Percentiles rank a stretch among this genome's conserved stretches.
Evolutionary conservation across 64 coral and sea anemone genomes (phyloP).

Genomic region (Dendrophyllia cribrosa): DNA sequence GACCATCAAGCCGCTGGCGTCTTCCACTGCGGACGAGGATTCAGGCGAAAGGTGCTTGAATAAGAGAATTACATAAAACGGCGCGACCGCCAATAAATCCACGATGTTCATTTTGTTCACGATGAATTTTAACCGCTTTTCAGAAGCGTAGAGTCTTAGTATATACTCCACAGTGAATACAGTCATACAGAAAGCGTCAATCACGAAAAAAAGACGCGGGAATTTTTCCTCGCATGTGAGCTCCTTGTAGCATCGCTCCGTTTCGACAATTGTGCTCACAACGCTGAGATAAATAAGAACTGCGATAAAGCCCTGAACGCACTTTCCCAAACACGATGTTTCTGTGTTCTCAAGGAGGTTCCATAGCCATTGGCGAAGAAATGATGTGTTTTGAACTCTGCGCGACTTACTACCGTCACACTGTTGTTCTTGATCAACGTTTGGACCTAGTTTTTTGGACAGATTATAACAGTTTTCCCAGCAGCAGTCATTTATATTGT

Average conservation of each 20-base stretch:
- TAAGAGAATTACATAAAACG: conserved; percentile 71
- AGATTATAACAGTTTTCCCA: conserved; percentile 50
- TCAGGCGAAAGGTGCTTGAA: neutral
- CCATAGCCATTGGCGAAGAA: conserved; percentile 55
- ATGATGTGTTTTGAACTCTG: neutral
- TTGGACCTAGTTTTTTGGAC: neutral
- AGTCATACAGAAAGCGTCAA: conserved; percentile 68
- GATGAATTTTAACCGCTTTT: conserved; percentile 46
- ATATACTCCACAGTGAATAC: conserved; percentile 75
- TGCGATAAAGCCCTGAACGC: conserved; percentile 47
- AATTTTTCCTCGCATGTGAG: conserved; percentile 50
- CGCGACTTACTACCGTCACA: neutral
- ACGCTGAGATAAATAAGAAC: conserved; percentile 83
- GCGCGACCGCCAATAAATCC: conserved; percentile 78
- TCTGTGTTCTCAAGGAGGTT: conserved; percentile 71
- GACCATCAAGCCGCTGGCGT: conserved; percentile 57
- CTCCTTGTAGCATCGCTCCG: conserved; percentile 42
- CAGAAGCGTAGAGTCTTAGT: conserved; percentile 54
- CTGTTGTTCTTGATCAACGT: neutral
- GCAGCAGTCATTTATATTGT: conserved; percentile 73
- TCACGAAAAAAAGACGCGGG: conserved; percentile 37
- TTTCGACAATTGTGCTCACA: conserved; percentile 63
- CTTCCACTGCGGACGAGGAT: conserved; percentile 14
- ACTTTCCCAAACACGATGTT: conserved; percentile 31
- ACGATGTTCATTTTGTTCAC: conserved; percentile 68